Evolutionary conservation across 2,888 invertebrate genomes (phyloP).

Genomic region (Clistopyga incitator): DNA sequence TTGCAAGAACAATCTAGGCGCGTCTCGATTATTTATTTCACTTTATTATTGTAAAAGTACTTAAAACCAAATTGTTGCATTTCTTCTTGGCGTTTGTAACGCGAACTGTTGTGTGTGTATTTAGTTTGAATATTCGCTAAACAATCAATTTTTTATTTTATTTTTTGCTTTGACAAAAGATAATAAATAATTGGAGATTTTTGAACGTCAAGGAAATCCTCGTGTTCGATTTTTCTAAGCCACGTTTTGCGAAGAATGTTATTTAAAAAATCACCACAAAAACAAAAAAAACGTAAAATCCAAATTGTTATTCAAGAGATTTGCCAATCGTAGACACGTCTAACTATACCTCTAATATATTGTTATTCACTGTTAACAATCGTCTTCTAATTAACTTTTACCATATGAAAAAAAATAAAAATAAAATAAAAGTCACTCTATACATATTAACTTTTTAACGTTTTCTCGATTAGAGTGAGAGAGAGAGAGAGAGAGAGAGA

Average conservation of each 20-base stretch:
- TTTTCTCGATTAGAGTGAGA: slow-evolving; percentile 73
- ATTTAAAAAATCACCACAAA: background rate
- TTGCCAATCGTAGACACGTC: slow-evolving; percentile 79
- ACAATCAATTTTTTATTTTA: slow-evolving; percentile 10
- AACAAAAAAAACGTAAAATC: slow-evolving; percentile 72
- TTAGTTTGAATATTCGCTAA: slow-evolving; percentile 25
- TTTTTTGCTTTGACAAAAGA: slow-evolving; percentile 17
- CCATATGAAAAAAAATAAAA: slow-evolving; percentile 77
- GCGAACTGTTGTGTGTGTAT: slow-evolving; percentile 9
- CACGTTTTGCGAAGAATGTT: slow-evolving; percentile 25
- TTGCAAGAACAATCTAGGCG: slow-evolving; percentile 74
- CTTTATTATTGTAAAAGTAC: slow-evolving; percentile 35
- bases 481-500: slow-evolving; percentile 24
- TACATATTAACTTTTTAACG: slow-evolving; percentile 78
- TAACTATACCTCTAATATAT: slow-evolving; percentile 64
- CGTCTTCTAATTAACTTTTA: slow-evolving; percentile 82
- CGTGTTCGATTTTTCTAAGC: slow-evolving; percentile 42
- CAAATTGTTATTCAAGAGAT: slow-evolving; percentile 81
- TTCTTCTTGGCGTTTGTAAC: slow-evolving; percentile 25
- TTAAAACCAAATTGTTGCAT: slow-evolving; percentile 52
- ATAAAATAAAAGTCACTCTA: slow-evolving; percentile 75
- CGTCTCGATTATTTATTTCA: slow-evolving; percentile 17
- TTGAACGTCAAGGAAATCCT: slow-evolving; percentile 6
- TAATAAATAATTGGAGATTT: slow-evolving; percentile 11
- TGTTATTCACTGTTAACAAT: slow-evolving; percentile 79